Conservation (phyloP, 2,797 vertebrate genomes). For the Pangasius sanitwongsei region DNA sequence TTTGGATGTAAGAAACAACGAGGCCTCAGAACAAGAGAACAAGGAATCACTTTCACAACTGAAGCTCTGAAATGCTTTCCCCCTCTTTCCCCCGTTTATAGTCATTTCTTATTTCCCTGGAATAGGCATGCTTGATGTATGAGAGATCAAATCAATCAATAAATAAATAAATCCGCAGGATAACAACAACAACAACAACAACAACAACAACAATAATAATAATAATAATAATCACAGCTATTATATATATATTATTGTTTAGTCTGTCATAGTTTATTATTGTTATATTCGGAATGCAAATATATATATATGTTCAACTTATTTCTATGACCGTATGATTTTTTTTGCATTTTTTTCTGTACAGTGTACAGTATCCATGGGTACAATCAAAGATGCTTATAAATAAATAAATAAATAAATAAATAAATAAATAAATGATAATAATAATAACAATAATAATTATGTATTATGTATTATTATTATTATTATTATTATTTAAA, state of each 20-base stretch:
- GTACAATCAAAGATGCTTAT: neutral
- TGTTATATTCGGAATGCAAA: neutral
- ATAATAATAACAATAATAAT: neutral
- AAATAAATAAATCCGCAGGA: neutral
- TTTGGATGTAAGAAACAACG: neutral
- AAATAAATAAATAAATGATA: too few relatives aligned
- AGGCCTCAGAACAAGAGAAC: neutral
- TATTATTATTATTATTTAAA: neutral
- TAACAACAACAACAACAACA: neutral
- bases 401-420: neutral
- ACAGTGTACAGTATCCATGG: neutral
- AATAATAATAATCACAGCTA: neutral
- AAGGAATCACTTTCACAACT: neutral
- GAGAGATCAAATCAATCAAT: neutral
- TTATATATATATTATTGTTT: too few relatives aligned
- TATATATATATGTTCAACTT: too few relatives aligned
- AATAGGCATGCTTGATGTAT: neutral
- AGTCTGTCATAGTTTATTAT: neutral
- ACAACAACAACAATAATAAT: neutral
- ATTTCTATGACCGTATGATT: neutral
- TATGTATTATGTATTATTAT: neutral
- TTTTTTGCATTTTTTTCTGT: too few relatives aligned
- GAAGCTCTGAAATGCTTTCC: neutral
- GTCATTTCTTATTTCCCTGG: neutral
- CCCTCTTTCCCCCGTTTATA: too few relatives aligned